phyloP scores from a whole-genome alignment of 2,888 invertebrate genomes.

The Nemotelus pantherinus region DNA sequence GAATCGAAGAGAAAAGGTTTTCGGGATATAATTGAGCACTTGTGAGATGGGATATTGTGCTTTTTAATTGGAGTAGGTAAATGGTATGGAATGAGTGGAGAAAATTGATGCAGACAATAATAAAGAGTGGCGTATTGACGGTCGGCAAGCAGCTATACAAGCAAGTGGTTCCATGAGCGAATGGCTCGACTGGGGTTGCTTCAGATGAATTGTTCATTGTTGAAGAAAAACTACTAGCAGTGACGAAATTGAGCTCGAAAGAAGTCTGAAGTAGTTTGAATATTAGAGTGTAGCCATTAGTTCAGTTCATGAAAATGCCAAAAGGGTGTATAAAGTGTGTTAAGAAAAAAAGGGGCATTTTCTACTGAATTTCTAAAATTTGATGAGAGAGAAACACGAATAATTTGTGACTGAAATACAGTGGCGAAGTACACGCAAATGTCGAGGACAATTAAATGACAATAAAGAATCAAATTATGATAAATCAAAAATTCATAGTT shows the following conservation, averaged over 20 bases:
- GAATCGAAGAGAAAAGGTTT: constrained; percentile 41
- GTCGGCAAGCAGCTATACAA: neutral
- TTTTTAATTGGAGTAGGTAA: constrained; percentile 43
- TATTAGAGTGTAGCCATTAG: constrained; percentile 18
- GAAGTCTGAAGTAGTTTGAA: constrained; percentile 11
- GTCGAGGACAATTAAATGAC: too few species aligned
- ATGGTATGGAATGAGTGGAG: constrained; percentile 40
- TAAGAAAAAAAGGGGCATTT: too few species aligned
- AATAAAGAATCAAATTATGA: too few species aligned
- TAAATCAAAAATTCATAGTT: too few species aligned
- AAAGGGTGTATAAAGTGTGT: neutral
- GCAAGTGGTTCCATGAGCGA: neutral
- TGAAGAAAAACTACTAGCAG: neutral
- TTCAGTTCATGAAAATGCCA: constrained; percentile 33
- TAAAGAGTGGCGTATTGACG: neutral
- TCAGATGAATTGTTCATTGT: neutral
- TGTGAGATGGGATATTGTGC: constrained; percentile 43
- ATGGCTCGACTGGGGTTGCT: neutral
- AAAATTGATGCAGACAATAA: constrained; percentile 28
- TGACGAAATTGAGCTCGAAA: neutral
- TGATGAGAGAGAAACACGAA: too few species aligned
- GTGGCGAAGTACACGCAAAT: too few species aligned
- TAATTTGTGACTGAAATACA: too few species aligned
- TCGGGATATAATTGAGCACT: constrained; percentile 46
- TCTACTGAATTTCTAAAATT: too few species aligned